phyloP scores from a whole-genome alignment of 2,797 vertebrate genomes.

The Tadarida brasiliensis region DNA sequence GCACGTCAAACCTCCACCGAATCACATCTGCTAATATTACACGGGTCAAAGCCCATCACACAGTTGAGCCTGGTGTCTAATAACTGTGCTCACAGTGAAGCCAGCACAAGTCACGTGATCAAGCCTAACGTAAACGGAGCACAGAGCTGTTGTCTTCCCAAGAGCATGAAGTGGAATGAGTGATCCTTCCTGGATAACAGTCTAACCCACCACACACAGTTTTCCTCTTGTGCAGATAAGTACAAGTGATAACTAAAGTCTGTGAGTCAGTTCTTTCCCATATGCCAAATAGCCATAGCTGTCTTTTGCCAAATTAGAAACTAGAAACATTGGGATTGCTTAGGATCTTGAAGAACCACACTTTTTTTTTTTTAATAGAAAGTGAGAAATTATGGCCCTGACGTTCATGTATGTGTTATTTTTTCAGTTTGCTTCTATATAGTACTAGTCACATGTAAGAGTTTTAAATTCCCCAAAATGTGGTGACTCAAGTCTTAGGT shows the following conservation, averaged over 20 bases:
- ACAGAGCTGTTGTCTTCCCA: background rate
- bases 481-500: background rate
- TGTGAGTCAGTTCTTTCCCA: background rate
- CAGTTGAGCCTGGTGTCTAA: background rate
- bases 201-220: background rate
- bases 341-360: background rate
- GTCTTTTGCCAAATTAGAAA: background rate
- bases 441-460: background rate
- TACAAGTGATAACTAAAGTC: background rate
- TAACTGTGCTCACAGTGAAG: background rate
- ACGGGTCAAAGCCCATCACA: background rate
- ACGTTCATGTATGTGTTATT: background rate
- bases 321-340: background rate
- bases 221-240: background rate
- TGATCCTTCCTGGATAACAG: background rate
- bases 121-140: background rate
- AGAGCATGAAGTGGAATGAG: background rate
- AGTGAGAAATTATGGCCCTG: slow-evolving; percentile 14
- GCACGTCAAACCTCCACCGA: background rate
- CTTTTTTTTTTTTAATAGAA: slow-evolving; percentile 17
- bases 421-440: background rate
- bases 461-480: slow-evolving; percentile 24
- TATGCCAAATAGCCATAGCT: background rate
- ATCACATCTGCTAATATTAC: background rate
- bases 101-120: background rate